Evolutionary conservation across 2,888 invertebrate species (phyloP).

Genomic region (Bhutanitis thaidina): DNA sequence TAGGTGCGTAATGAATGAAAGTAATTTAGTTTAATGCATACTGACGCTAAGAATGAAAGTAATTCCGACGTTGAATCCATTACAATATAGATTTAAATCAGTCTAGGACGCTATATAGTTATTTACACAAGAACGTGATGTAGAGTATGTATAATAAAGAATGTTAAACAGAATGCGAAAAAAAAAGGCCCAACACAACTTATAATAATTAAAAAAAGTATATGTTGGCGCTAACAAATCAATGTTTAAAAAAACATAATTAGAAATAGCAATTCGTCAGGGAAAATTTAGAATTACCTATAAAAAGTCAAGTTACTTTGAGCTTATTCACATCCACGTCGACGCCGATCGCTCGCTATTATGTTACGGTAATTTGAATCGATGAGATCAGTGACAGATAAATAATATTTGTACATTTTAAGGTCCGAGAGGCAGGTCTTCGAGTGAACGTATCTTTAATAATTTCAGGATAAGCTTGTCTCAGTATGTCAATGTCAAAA

Average conservation of each 20-base stretch:
- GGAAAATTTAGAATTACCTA: conserved; percentile 2
- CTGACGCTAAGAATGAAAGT: conserved; percentile 56
- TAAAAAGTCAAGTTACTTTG: neutral
- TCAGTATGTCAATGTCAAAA: no score
- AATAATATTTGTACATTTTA: neutral
- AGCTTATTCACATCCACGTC: neutral
- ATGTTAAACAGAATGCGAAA: no score
- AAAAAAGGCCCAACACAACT: no score
- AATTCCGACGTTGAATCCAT: conserved; percentile 48
- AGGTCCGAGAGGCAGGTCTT: neutral
- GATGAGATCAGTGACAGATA: conserved; percentile 12
- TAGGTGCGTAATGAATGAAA: conserved; percentile 48
- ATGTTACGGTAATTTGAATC: conserved; percentile 18
- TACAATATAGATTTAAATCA: conserved; percentile 11
- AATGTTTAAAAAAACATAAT: neutral
- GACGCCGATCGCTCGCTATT: conserved; percentile 1
- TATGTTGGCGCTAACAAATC: no score
- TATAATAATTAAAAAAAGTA: no score
- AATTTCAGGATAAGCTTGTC: no score
- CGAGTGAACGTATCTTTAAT: no score
- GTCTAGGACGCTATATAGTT: neutral
- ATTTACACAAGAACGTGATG: no score
- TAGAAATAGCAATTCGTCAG: neutral
- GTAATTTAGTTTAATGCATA: conserved; percentile 55
- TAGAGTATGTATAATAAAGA: no score